phyloP scores from a whole-genome alignment of 2,888 invertebrate genomes.

The Diarsia mendica region DNA sequence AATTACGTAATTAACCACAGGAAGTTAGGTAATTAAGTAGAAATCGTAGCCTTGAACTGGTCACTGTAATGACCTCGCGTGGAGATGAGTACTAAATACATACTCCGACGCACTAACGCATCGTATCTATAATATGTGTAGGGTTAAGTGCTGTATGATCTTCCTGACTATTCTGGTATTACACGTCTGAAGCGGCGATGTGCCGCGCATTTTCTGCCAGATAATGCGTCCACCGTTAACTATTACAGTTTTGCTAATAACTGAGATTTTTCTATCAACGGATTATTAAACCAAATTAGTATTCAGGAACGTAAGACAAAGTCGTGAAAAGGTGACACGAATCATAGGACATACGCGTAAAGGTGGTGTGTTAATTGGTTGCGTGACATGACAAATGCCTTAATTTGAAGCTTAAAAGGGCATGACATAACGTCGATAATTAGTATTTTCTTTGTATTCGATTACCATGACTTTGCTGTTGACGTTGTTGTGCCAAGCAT shows the following conservation, averaged over 20 bases:
- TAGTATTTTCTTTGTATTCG: neutral
- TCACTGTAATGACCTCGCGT: conserved; percentile 35
- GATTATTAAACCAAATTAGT: neutral
- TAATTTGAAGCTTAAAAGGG: neutral
- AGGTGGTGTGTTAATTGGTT: neutral
- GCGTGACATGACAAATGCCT: conserved; percentile 1
- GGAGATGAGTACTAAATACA: conserved; percentile 13
- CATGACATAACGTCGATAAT: conserved; percentile 4
- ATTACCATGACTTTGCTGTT: neutral
- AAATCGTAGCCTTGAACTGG: conserved; percentile 51
- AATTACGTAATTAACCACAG: conserved; percentile 32
- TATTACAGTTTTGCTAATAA: neutral
- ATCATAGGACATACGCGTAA: neutral
- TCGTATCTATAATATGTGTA: neutral
- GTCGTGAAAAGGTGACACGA: conserved; percentile 13
- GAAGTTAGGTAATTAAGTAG: conserved; percentile 38
- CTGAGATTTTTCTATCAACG: neutral
- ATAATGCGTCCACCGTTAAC: neutral
- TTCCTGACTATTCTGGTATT: neutral
- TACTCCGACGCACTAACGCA: neutral
- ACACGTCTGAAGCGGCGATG: neutral
- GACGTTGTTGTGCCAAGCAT: neutral
- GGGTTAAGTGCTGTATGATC: neutral
- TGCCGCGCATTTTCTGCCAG: neutral
- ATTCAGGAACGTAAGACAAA: neutral